Percentiles rank a stretch among this genome's conserved stretches.
These are phyloP conservation scores for Schizothorax lantsangensis DNA, from an alignment of 2,797 vertebrate species.

Conservation along the genomic window DNA sequence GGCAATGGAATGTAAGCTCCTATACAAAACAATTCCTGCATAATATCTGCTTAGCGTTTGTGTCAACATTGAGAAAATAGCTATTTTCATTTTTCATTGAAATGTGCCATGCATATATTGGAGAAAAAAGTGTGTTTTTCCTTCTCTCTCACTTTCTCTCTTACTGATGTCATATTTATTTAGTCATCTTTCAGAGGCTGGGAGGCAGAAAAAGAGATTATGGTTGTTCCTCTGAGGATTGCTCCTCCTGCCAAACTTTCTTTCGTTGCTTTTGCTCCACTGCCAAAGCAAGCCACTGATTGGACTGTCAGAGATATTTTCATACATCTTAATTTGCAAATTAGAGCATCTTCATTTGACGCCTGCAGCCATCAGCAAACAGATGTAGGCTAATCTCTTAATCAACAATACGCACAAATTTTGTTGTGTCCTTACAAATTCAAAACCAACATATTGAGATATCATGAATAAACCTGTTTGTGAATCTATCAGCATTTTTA, in stretches of 20 bases:
- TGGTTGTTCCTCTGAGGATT: constrained; percentile 81
- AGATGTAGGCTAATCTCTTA: constrained; percentile 58
- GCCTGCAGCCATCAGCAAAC: constrained; percentile 56
- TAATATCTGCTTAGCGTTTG: constrained; percentile 73
- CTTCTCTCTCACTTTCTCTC: constrained; percentile 31
- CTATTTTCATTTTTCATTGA: constrained; percentile 57
- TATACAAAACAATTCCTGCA: constrained; percentile 15
- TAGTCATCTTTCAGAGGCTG: constrained; percentile 81
- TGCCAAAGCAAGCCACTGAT: constrained; percentile 87
- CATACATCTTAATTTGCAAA: constrained; percentile 94
- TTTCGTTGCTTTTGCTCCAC: constrained; percentile 66
- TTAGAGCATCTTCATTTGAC: constrained; percentile 75
- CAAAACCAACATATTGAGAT: constrained; percentile 27
- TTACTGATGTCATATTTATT: constrained; percentile 89
- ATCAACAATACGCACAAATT: constrained; percentile 44
- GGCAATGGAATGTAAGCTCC: not conserved
- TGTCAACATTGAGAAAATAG: constrained; percentile 10
- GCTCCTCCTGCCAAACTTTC: constrained; percentile 83
- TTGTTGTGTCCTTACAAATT: constrained; percentile 34
- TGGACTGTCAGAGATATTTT: constrained; percentile 86
- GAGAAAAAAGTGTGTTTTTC: constrained; percentile 49
- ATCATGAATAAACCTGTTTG: constrained; percentile 27
- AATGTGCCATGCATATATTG: constrained; percentile 76
- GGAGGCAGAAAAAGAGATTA: constrained; percentile 90
- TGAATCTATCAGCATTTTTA: constrained; percentile 26